Conservation (phyloP, 2,888 invertebrate genomes). For the Pegoplata infirma region DNA sequence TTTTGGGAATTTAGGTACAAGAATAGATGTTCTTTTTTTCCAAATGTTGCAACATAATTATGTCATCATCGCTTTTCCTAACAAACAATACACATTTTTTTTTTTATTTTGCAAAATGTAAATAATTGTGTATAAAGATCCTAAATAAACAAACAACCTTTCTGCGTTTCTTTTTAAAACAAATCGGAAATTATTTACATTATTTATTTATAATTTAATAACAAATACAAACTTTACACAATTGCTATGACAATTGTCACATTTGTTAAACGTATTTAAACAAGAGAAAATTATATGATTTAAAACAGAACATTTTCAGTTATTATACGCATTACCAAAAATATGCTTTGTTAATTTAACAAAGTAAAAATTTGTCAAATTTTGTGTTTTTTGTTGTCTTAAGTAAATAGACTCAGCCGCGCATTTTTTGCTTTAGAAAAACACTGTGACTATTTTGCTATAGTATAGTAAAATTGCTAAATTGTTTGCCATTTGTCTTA, state of each 20-base stretch:
- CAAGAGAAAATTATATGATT: slow-evolving; percentile 18
- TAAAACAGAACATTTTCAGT: background rate
- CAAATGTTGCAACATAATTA: slow-evolving; percentile 53
- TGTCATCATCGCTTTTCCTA: slow-evolving; percentile 41
- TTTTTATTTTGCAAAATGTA: slow-evolving; percentile 12
- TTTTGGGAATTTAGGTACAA: background rate
- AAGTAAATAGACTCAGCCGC: background rate
- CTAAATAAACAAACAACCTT: slow-evolving; percentile 49
- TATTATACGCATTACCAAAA: background rate
- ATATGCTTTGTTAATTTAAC: background rate
- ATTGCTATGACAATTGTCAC: slow-evolving; percentile 4
- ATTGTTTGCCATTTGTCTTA: background rate
- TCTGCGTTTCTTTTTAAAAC: background rate
- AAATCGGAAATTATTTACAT: background rate
- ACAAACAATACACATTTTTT: slow-evolving; percentile 31
- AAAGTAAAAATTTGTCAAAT: slow-evolving; percentile 24
- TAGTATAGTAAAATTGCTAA: background rate
- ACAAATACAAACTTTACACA: background rate
- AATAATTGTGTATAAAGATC: slow-evolving; percentile 20
- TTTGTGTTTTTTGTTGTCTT: background rate
- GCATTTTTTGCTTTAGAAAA: background rate
- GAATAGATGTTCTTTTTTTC: background rate
- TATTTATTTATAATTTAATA: slow-evolving; percentile 29
- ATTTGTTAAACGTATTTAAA: background rate
- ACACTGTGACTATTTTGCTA: background rate